phyloP scores from a whole-genome alignment of 2,113 vertebrate genomes.

The Anser cygnoides region DNA sequence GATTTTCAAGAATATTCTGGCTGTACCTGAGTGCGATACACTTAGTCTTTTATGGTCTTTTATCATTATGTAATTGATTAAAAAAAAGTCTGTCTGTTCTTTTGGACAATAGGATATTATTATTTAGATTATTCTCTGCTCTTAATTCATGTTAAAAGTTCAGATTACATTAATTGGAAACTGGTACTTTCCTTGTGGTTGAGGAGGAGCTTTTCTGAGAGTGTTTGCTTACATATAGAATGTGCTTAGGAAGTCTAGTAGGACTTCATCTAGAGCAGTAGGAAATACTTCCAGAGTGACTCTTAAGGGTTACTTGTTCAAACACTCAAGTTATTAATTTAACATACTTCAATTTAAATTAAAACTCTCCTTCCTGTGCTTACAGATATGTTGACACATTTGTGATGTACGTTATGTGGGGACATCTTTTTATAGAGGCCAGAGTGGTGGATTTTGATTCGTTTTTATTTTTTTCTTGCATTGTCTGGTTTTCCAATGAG shows the following conservation, averaged over 20 bases:
- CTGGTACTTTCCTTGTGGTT: neutral
- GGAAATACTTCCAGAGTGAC: slow-evolving; percentile 8
- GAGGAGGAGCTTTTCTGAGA: neutral
- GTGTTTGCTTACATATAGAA: neutral
- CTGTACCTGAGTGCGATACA: neutral
- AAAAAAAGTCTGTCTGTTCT: neutral
- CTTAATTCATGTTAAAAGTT: slow-evolving; percentile 11
- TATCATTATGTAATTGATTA: neutral
- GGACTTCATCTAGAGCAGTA: neutral
- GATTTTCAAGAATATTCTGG: neutral
- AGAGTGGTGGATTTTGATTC: neutral
- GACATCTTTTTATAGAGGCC: neutral
- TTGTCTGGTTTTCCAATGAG: slow-evolving; percentile 11
- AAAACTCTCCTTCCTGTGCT: neutral
- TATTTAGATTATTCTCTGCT: slow-evolving; percentile 7
- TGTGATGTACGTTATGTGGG: neutral
- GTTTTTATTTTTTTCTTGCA: neutral
- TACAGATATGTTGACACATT: neutral
- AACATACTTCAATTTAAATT: neutral
- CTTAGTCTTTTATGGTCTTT: neutral
- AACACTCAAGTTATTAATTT: slow-evolving; percentile 3
- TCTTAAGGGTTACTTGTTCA: neutral
- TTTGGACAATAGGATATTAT: neutral
- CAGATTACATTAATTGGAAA: neutral
- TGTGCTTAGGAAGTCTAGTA: neutral